Evolutionary conservation across 2,113 vertebrate genomes (phyloP).

Genomic region (Coryphaenoides rupestris): DNA sequence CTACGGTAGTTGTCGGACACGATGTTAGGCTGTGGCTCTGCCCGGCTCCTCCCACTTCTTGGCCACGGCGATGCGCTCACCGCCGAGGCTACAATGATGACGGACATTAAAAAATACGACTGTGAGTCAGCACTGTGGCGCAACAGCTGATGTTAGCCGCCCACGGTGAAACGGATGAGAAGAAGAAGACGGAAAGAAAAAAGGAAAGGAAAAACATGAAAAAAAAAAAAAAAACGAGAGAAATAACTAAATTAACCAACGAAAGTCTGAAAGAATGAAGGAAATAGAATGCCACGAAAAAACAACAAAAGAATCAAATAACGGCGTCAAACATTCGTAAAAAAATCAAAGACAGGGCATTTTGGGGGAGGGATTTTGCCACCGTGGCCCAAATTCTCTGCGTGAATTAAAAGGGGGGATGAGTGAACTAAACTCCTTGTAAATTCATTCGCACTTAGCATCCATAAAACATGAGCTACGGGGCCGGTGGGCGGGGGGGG

Average conservation of each 20-base stretch:
- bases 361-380: constrained; percentile 12
- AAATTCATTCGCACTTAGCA: constrained; percentile 57
- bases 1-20: neutral
- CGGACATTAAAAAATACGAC: no score
- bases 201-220: neutral
- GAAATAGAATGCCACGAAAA: no score
- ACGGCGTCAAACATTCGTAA: neutral
- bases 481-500: no score
- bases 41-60: no score
- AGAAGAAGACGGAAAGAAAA: neutral
- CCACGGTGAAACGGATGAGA: no score
- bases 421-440: constrained; percentile 53
- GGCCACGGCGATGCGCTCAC: no score
- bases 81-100: no score
- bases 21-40: neutral
- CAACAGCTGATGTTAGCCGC: no score
- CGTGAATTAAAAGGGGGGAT: constrained; percentile 54
- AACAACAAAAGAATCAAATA: constrained; percentile 24
- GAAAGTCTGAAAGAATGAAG: no score
- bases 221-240: no score
- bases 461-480: constrained; percentile 62
- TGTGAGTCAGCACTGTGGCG: no score
- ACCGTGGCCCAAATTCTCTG: constrained; percentile 34
- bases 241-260: no score
- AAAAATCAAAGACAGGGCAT: constrained; percentile 31